Base-by-base conservation (phyloP, 2,888 invertebrate genomes). In the Leptothorax acervorum region DNA sequence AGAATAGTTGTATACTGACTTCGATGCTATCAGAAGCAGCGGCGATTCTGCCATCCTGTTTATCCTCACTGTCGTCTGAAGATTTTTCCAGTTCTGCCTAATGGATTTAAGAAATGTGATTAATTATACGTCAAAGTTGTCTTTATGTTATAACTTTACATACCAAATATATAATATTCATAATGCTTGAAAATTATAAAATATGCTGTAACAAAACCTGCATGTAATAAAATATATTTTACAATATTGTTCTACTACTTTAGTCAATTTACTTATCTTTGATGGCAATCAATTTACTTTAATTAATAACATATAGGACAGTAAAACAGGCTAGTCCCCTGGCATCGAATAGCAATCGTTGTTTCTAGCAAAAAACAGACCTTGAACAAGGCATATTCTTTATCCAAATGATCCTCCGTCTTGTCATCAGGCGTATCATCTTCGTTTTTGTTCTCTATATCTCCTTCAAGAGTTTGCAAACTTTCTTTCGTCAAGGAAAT, bases 381-480 rank as follows among this genome's bases (percentile, higher is more conserved):
- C 97, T 97, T 97, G 92, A 97, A 97, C 87, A 96, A 94, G 68
- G 96, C 96, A 95, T 97, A 97, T 95, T 97, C 97, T 92, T 95
- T 95, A 60, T 95, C 95, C 82, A 96, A 92, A 5, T 93, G 91
- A 91, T 95, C 93, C 23, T 92, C 92, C 15, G 92, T 86, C 74
- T 89, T 92, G 89, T 75, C 87, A 62, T 85, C 76, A 15, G 68
- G 45, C 78, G 95, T 89, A 86, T 94, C 94, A 15, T 31, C 15
- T 48, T 76, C 39, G 85, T 91, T 91, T 76, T 92, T 92, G 66
- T 82, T 86, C 86, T 28, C 86, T 86, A 81, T 92, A 39, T 85
- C 86, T 18, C 79, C 87, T 86, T 84, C 91, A 31, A 92, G 83
- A 83, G 89, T 90, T 83, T 95, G 94, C 79, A 96, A 92, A 89